Base-by-base conservation (phyloP, 2,888 invertebrate species). In the Eledona agricola region DNA sequence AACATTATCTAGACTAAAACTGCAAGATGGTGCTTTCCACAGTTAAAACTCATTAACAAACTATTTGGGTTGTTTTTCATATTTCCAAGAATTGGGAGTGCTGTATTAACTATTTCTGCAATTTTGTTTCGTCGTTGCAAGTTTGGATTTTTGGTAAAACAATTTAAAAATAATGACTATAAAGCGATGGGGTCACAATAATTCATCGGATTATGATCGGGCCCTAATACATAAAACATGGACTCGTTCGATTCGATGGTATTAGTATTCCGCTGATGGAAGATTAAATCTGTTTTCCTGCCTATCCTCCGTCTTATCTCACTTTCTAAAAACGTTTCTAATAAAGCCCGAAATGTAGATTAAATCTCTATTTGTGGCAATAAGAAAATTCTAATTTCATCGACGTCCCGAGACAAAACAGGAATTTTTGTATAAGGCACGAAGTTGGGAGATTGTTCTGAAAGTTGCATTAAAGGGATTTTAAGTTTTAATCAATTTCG, bases 221-320 rank as follows among this genome's bases (percentile, higher is more conserved):
- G n/a, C 6, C 26, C 17, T n/a, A 40, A 40, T 5, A 16, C 7
- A 15, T 37, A 22, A 38, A 23, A 38, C 13, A 40, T 40, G 11
- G 28, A 40, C 16, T 2, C 26, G 10, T 9, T 20, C 19, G 17
- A 10, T 31, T 17, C 19, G 23, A 28, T 28, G 28, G 19, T 42
- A 42, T 42, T 42, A 42, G 31, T 29, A 42, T 42, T 42, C 29
- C 22, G 9, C 31, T 29, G 42, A 31, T 42, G 42, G 20, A 28
- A 42, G 42, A 42, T 29, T 42, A 42, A 40, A 40, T 42, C 29
- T 31, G 42, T 42, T 42, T 42, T 31, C 22, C 13, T 42, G 20
- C 20, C 4, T 42, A n/a, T 19, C 20, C 20, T 10, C 29, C 9
- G 23, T 42, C 29, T 42, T 31, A 42, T 42, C 42, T 22, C 22